Conservation (phyloP, 2,888 invertebrate species). For the Limnephilus lunatus region DNA sequence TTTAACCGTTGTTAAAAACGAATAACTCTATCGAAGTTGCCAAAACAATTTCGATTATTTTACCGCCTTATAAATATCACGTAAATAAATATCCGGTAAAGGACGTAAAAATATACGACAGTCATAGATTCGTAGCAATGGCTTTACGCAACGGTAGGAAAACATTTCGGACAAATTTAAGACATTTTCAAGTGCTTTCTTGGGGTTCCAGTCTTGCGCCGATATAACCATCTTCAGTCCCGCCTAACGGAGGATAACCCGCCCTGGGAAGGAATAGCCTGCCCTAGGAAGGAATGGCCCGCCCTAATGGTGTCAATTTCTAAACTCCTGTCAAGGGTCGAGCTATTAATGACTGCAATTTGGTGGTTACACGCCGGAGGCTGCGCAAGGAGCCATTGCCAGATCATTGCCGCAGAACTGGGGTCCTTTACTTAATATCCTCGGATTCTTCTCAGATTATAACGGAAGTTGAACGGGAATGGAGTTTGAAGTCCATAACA, state of each 20-base stretch:
- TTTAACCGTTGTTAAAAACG: neutral
- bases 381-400: constrained; percentile 41
- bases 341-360: constrained; percentile 61
- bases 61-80: neutral
- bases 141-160: neutral
- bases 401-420: neutral
- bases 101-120: neutral
- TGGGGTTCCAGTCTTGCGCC: neutral
- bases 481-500: neutral
- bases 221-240: neutral
- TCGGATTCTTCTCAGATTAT: neutral
- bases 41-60: neutral
- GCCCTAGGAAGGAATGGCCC: constrained; percentile 37
- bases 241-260: neutral
- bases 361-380: constrained; percentile 57
- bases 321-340: constrained; percentile 55
- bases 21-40: neutral
- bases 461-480: neutral
- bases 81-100: no score
- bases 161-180: neutral
- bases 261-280: neutral
- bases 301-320: constrained; percentile 63
- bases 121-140: neutral
- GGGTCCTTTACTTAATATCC: neutral
- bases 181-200: neutral